Evolutionary conservation across 2,888 invertebrate genomes (phyloP), one percentile per base, ranked within the genome.

Genomic region (Lasioglossum figueresi): DNA sequence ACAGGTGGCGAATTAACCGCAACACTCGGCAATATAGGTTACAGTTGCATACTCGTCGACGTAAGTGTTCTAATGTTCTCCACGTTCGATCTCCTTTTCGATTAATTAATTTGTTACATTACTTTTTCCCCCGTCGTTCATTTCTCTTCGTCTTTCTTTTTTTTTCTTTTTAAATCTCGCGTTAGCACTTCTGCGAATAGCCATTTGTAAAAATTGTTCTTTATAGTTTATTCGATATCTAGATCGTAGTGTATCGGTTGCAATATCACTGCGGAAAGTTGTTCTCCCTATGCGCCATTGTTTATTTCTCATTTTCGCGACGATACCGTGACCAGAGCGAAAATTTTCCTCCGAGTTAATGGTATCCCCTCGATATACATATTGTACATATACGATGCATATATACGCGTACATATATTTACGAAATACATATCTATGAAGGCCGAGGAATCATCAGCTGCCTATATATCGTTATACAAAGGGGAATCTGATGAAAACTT

Each of bases 291-390:
- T 74, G 70, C 71, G 23, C 74, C 66, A 72, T 80, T 52, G n/a
- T 79, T 79, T 68, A 63, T 80, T 77, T 75, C 80, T 68, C 68
- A 23, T 68, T 68, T 68, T 68, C 68, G 31, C 56, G 76, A 79
- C 72, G 80, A 84, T 84, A 90, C 86, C 90, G 89, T 90, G 90
- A 90, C 89, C 81, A 88, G 80, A 90, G 88, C 68, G 83, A 82
- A 73, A 80, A 68, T 40, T 76, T 76, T 80, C 71, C 73, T 66
- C 23, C 37, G 52, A 37, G 71, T 78, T 66, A 31, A 68, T 79
- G 73, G 80, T 59, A 78, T 76, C 59, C 72, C 68, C 52, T 59
- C 27, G 16, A 70, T 70, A 70, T 76, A 40, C n/a, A 40, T 70
- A 37, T 68, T 63, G 63, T 31, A 63, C 31, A 63, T 16, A 68